A percentile compares a stretch with the other conserved stretches of the same genome.
phyloP scores from a whole-genome alignment of 2,797 vertebrate species.

The Gymnodraco acuticeps region DNA sequence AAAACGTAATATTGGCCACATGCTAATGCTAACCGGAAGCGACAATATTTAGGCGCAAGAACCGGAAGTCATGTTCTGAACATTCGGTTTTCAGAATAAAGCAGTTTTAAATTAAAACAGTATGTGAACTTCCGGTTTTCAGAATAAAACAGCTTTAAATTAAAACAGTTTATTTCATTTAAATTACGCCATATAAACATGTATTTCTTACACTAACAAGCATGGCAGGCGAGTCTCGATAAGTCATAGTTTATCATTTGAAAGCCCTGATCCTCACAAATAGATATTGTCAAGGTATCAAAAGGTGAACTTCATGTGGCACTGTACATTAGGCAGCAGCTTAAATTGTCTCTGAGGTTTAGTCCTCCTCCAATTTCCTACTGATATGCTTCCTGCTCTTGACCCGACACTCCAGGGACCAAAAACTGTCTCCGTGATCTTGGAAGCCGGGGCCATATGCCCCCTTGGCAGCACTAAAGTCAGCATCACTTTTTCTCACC shows the following conservation, averaged over 20 bases:
- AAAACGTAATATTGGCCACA: too few species aligned
- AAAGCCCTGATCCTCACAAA: background rate
- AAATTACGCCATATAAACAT: too few species aligned
- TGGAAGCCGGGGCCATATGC: constrained; percentile 47
- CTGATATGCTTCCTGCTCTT: constrained; percentile 44
- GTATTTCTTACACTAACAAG: constrained; percentile 73
- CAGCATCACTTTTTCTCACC: constrained; percentile 52
- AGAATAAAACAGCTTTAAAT: too few species aligned
- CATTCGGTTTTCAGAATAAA: too few species aligned
- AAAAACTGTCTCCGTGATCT: constrained; percentile 64
- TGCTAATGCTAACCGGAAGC: too few species aligned
- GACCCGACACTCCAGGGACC: constrained; percentile 46
- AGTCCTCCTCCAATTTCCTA: constrained; percentile 42
- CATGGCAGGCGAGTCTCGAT: constrained; percentile 28
- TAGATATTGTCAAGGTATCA: constrained; percentile 3
- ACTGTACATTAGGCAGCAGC: background rate
- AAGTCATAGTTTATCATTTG: constrained; percentile 44
- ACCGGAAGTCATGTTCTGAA: too few species aligned
- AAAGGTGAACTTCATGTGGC: constrained; percentile 21
- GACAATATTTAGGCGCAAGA: too few species aligned
- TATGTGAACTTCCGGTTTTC: too few species aligned
- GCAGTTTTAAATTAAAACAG: too few species aligned
- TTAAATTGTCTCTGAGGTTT: constrained; percentile 50
- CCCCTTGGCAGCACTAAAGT: constrained; percentile 61
- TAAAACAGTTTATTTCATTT: too few species aligned